These are phyloP conservation scores for Rosalia funebris DNA, from an alignment of 2,888 invertebrate species.

Conservation along the genomic window DNA sequence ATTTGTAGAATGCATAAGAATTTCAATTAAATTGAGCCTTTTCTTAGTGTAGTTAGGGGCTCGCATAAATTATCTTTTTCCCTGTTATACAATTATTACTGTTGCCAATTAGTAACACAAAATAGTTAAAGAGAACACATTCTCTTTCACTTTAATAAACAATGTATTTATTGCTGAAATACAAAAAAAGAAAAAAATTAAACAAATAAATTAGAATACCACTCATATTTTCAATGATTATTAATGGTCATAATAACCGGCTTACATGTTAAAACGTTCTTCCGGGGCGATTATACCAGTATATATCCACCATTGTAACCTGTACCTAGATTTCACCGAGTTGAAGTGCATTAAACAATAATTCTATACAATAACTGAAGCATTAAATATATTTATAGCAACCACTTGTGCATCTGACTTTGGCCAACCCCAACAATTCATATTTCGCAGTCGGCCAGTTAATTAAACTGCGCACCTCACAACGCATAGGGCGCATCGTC, in stretches of 20 bases:
- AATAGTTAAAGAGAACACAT: no score
- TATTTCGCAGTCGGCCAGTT: conserved; percentile 36
- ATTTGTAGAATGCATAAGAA: no score
- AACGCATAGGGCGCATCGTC: background rate
- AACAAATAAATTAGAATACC: no score
- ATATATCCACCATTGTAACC: conserved; percentile 18
- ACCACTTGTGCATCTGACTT: conserved; percentile 65
- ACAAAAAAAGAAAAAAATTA: no score
- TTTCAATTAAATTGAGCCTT: no score
- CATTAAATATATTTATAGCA: conserved; percentile 62
- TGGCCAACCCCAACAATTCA: conserved; percentile 53
- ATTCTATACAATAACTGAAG: conserved; percentile 58
- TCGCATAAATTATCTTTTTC: no score
- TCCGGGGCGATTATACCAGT: conserved; percentile 14
- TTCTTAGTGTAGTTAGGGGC: no score
- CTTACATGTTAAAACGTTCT: conserved; percentile 10
- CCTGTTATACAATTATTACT: no score
- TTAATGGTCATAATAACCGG: conserved; percentile 14
- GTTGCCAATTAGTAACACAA: no score
- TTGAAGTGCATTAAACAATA: conserved; percentile 45
- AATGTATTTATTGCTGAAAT: no score
- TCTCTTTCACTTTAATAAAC: no score
- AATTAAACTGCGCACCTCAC: background rate
- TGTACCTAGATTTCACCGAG: conserved; percentile 30
- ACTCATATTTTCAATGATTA: conserved; percentile 9